Percentiles rank a stretch among this genome's conserved stretches.
phyloP scores from a whole-genome alignment of 2,888 invertebrate genomes.

The Agrilus mali region DNA sequence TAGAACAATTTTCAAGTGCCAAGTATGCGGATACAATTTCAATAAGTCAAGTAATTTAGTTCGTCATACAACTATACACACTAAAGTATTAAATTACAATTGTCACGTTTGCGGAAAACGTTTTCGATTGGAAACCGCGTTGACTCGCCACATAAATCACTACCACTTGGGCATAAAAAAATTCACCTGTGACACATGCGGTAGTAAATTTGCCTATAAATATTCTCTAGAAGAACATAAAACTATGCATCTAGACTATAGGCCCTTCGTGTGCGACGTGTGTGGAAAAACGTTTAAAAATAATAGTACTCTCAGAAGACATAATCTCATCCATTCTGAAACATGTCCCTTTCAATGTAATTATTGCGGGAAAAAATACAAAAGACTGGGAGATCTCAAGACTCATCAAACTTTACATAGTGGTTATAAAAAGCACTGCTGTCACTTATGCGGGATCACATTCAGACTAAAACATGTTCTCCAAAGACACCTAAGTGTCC shows the following conservation, averaged over 20 bases:
- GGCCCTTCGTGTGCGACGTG: constrained; percentile 40
- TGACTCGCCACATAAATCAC: constrained; percentile 39
- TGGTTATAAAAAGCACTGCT: constrained; percentile 40
- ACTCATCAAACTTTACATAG: constrained; percentile 44
- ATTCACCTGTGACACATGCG: constrained; percentile 37
- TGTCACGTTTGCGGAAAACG: constrained; percentile 42
- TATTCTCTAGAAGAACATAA: constrained; percentile 39
- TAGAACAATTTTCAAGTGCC: constrained; percentile 30
- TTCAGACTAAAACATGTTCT: constrained; percentile 36
- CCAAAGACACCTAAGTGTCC: constrained; percentile 31
- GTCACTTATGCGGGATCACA: constrained; percentile 37
- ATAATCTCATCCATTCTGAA: constrained; percentile 32
- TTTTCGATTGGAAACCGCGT: constrained; percentile 37
- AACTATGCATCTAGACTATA: constrained; percentile 33
- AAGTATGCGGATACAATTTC: constrained; percentile 31
- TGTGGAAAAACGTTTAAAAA: constrained; percentile 43
- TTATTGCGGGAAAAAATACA: constrained; percentile 42
- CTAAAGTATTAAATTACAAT: constrained; percentile 31
- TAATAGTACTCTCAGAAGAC: constrained; percentile 39
- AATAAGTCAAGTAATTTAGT: constrained; percentile 28
- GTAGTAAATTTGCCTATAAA: constrained; percentile 36
- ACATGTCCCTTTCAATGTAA: constrained; percentile 33
- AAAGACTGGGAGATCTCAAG: constrained; percentile 38
- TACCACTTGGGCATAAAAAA: constrained; percentile 38
- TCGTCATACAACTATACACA: constrained; percentile 38